Conservation (phyloP, 2,888 invertebrate genomes). For the Eubasilissa splendida region DNA sequence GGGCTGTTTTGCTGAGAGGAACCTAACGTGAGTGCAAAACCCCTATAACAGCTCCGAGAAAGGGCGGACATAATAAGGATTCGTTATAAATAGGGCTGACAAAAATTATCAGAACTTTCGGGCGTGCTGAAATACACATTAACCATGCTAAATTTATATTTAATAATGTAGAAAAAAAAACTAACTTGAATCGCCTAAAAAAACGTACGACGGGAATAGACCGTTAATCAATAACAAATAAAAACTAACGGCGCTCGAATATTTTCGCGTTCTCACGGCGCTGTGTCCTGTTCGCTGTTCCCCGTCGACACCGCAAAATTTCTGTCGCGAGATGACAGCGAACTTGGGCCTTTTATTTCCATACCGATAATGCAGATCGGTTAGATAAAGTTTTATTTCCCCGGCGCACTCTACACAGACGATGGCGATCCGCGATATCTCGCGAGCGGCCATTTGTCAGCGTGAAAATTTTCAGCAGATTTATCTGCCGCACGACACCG, state of each 20-base stretch:
- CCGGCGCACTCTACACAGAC: neutral
- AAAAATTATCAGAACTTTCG: too few relatives aligned
- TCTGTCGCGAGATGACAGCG: neutral
- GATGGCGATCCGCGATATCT: conserved; percentile 14
- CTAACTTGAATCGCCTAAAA: neutral
- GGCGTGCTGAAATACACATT: too few relatives aligned
- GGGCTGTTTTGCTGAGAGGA: too few relatives aligned
- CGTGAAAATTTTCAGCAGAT: conserved; percentile 39
- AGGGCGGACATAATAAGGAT: too few relatives aligned
- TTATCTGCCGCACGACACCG: conserved; percentile 29
- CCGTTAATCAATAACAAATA: conserved; percentile 35
- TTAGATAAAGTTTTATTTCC: conserved; percentile 14
- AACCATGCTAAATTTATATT: neutral
- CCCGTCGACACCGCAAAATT: neutral
- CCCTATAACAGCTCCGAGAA: too few relatives aligned
- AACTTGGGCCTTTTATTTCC: conserved; percentile 23
- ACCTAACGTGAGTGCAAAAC: too few relatives aligned
- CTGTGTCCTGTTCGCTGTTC: neutral
- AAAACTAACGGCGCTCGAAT: conserved; percentile 28
- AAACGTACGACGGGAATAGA: neutral
- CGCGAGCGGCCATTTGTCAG: conserved; percentile 37
- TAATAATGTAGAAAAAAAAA: neutral
- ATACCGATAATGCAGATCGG: conserved; percentile 10
- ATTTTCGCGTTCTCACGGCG: conserved; percentile 30
- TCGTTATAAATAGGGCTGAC: too few relatives aligned